Evolutionary conservation across 2,113 vertebrate genomes (phyloP).

Genomic region (Rhagologus leucostigma): DNA sequence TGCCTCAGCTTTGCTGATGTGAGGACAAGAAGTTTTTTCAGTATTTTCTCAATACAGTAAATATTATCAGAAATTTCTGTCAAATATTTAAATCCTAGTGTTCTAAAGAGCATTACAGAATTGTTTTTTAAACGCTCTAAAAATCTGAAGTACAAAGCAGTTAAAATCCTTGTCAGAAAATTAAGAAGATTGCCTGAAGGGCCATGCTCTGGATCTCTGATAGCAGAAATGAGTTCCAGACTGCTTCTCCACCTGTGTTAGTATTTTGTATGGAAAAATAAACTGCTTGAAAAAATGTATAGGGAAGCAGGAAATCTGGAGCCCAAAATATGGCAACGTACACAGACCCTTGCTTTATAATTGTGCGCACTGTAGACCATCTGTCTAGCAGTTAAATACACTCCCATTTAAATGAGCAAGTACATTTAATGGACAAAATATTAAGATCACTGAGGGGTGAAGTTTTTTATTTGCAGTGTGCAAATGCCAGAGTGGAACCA

Average conservation of each 20-base stretch:
- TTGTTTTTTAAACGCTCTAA: background rate
- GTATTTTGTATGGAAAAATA: constrained; percentile 28
- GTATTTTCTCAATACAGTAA: background rate
- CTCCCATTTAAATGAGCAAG: constrained; percentile 61
- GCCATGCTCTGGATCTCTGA: background rate
- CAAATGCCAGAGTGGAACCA: constrained; percentile 50
- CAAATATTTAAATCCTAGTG: constrained; percentile 3
- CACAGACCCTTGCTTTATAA: constrained; percentile 57
- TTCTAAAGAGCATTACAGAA: background rate
- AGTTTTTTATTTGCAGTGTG: constrained; percentile 62
- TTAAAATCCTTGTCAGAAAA: background rate
- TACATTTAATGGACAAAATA: constrained; percentile 64
- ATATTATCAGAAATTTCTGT: background rate
- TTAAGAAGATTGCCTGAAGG: background rate
- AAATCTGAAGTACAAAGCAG: background rate
- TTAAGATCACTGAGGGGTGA: constrained; percentile 72
- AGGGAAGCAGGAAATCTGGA: constrained; percentile 53
- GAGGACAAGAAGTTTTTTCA: background rate
- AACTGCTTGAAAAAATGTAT: constrained; percentile 47
- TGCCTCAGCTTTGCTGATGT: background rate
- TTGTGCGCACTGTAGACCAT: constrained; percentile 57
- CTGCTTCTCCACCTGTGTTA: constrained; percentile 15
- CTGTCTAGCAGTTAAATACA: constrained; percentile 66
- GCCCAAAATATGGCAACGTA: constrained; percentile 1
- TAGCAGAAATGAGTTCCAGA: constrained; percentile 55